These are phyloP conservation scores for Eretmocerus hayati DNA, from an alignment of 2,888 invertebrate genomes.

Conservation along the genomic window DNA sequence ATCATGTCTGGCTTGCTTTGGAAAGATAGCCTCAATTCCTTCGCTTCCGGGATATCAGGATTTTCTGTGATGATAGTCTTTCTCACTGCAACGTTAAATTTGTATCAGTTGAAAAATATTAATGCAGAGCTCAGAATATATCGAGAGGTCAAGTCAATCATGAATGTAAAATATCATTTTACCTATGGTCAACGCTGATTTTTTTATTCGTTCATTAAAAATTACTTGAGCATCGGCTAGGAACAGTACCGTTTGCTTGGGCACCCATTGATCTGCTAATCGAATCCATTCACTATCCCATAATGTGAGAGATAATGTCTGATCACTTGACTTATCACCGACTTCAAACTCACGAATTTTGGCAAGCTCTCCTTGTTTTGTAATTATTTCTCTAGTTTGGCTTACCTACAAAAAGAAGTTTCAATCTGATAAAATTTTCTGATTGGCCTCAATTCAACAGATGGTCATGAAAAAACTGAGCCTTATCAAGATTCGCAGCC, in stretches of 20 bases:
- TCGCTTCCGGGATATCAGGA: conserved; percentile 60
- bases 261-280: conserved; percentile 61
- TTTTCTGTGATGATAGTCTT: conserved; percentile 66
- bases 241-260: conserved; percentile 63
- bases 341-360: conserved; percentile 61
- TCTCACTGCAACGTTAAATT: conserved; percentile 26
- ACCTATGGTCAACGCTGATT: conserved; percentile 32
- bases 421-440: not conserved
- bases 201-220: conserved; percentile 41
- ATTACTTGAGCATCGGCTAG: conserved; percentile 61
- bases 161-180: conserved; percentile 1
- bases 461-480: too few species aligned
- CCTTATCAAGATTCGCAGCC: too few species aligned
- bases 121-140: too few species aligned
- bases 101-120: not conserved
- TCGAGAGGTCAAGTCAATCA: not conserved
- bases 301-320: conserved; percentile 55
- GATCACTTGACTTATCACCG: conserved; percentile 55
- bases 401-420: conserved; percentile 46
- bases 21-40: conserved; percentile 45
- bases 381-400: conserved; percentile 56
- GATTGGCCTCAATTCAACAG: not conserved
- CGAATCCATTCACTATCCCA: conserved; percentile 68
- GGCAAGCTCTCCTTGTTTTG: conserved; percentile 54
- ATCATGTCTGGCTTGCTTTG: conserved; percentile 26